These are phyloP conservation scores for Steinernema feltiae DNA, from an alignment of 1,140 invertebrate genomes.

Conservation along the genomic window DNA sequence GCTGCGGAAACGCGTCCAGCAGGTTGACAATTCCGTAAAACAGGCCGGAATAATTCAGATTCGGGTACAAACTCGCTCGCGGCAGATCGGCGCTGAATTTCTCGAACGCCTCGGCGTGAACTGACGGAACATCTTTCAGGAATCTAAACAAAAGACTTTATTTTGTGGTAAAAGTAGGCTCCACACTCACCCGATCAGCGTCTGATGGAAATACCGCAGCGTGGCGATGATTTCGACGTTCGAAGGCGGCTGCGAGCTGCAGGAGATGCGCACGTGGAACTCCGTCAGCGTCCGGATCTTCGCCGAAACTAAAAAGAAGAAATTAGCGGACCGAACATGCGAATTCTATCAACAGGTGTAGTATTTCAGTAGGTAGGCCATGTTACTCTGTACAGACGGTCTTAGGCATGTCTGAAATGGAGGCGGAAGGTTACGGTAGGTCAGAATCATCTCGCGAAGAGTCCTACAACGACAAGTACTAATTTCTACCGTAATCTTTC, in stretches of 20 bases:
- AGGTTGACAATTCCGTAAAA: conserved; percentile 61
- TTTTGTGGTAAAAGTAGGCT: background rate
- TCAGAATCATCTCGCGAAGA: no score
- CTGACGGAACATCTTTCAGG: conserved; percentile 50
- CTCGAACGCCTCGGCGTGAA: conserved; percentile 41
- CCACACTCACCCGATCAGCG: conserved; percentile 76
- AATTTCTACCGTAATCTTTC: background rate
- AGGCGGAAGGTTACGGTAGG: no score
- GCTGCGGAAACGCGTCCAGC: conserved; percentile 60
- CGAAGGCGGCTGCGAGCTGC: conserved; percentile 83
- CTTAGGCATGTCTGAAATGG: no score
- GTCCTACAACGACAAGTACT: no score
- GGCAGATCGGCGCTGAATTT: conserved; percentile 41
- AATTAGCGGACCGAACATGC: background rate
- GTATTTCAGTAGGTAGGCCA: conserved; percentile 57
- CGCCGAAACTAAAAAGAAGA: conserved; percentile 74
- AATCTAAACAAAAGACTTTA: conserved; percentile 41
- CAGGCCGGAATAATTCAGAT: conserved; percentile 56
- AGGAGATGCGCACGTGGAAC: conserved; percentile 81
- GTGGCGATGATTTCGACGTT: conserved; percentile 92
- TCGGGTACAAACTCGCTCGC: conserved; percentile 47
- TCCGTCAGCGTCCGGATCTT: conserved; percentile 94
- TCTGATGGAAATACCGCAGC: conserved; percentile 94
- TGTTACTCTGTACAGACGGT: no score
- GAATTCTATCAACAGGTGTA: conserved; percentile 46